Base-by-base conservation (phyloP, 2,113 vertebrate genomes). In the Chlorodrepanis virens region DNA sequence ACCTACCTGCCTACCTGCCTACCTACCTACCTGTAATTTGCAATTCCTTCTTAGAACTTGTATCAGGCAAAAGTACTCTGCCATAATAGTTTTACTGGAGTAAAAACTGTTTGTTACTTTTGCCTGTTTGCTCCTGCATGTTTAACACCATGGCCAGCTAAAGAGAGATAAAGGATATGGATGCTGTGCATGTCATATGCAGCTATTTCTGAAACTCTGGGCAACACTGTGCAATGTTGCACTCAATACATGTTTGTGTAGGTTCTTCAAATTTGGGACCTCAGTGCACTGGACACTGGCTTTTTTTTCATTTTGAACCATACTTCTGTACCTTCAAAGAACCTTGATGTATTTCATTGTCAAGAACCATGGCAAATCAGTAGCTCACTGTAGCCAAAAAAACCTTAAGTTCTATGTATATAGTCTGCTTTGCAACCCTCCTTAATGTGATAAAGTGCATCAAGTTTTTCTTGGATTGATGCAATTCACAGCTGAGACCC, bases 271-370 rank as follows among this genome's bases (percentile, higher is more conserved):
- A 68, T 52, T 20, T 50, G 21, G 2, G 57, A 13, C 16, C 14
- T 80, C 1, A 2, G 33, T 20, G 3, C 44, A 65, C 13, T 54
- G 39, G 27, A 50, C 7, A 13, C 3, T 31, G 22, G 1, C 2
- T 85, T 31, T 82, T 82, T 37, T 37, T 31, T 53, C 2, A 31
- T 80, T 92, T 71, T 60, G 21, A 79, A 47, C 6, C 24, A 37
- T 18, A 77, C 1, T 5, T 57, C 40, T 25, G 11, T 45, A 44
- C 9, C 14, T 60, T 93, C 47, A 65, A 90, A 94, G 12, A 52
- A 37, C 2, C 2, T 70, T 50, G 12, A 49, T 50, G 5, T 6
- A 65, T 7, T 28, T 71, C 10, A 29, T 61, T 80, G 45, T 45
- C 14, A 53, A 25, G 47, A 94, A 42, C 3, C 12, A 33, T 15